A percentile compares a stretch with the other conserved stretches of the same genome.
Evolutionary conservation across 2,113 vertebrate species (phyloP).

Genomic region (Rhegmatorhina hoffmannsi): DNA sequence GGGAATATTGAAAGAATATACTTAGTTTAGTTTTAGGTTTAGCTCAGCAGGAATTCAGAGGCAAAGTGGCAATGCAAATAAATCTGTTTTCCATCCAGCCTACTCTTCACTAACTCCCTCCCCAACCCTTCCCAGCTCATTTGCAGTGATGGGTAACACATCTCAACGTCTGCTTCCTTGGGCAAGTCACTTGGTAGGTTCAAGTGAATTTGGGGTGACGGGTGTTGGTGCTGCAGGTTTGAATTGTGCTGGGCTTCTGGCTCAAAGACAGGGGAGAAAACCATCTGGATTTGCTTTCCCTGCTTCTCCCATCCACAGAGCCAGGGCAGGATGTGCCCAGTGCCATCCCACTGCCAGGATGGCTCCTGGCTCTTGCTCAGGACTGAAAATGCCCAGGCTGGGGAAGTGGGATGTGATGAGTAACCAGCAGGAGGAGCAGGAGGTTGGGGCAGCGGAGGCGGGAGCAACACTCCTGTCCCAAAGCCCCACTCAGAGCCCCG

Average conservation of each 20-base stretch:
- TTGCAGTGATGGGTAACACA: not conserved
- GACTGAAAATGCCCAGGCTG: not conserved
- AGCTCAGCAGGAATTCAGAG: not conserved
- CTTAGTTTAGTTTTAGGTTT: not conserved
- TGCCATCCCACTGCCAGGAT: not conserved
- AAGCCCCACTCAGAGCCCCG: not conserved
- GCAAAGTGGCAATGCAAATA: not conserved
- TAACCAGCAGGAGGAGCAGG: constrained; percentile 59
- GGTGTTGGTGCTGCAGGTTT: not conserved
- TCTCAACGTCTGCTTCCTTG: not conserved
- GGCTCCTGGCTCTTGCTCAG: not conserved
- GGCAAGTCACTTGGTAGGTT: not conserved
- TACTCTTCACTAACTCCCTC: not conserved
- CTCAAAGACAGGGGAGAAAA: not conserved
- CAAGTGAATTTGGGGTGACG: not conserved
- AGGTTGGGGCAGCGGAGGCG: not conserved
- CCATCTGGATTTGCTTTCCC: not conserved
- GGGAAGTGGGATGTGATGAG: not conserved
- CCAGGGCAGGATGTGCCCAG: fast-evolving
- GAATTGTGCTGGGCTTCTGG: not conserved
- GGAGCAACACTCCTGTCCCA: not conserved
- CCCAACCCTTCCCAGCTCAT: not conserved
- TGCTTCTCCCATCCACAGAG: not conserved
- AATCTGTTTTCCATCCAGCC: not conserved
- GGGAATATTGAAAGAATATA: not conserved